phyloP scores from a whole-genome alignment of 2,888 invertebrate genomes.

The Aporophyla nigra region DNA sequence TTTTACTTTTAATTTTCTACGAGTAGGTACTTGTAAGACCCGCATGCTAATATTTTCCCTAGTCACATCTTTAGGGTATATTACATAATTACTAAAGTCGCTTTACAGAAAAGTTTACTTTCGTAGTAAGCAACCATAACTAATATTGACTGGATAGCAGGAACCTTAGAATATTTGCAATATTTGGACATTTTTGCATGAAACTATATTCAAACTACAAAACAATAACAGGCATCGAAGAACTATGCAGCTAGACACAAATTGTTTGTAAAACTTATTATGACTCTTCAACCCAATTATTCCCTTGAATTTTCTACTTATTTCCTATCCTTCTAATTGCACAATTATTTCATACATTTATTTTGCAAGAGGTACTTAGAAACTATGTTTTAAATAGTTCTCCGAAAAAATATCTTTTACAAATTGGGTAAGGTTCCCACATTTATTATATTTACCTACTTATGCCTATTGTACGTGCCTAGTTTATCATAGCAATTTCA shows the following conservation, averaged over 20 bases:
- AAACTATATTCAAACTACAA: background rate
- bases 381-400: background rate
- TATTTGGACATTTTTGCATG: background rate
- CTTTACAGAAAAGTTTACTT: background rate
- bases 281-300: background rate
- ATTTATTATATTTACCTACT: background rate
- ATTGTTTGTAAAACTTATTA: background rate
- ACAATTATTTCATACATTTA: background rate
- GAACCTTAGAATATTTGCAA: background rate
- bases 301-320: background rate
- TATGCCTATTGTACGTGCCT: background rate
- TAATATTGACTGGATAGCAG: constrained; percentile 3
- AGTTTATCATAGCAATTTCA: background rate
- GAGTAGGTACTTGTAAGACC: constrained; percentile 34
- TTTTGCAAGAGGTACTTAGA: background rate
- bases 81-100: constrained; percentile 36
- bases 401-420: background rate
- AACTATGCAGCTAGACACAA: background rate
- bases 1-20: constrained; percentile 68
- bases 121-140: background rate
- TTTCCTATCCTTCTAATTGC: background rate
- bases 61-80: constrained; percentile 28
- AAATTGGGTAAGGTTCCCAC: too few species aligned
- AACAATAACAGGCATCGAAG: background rate
- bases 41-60: constrained; percentile 38